Evolutionary conservation across 2,888 invertebrate species (phyloP), one percentile per base, ranked within the genome.

Genomic region (Phengaris arion): DNA sequence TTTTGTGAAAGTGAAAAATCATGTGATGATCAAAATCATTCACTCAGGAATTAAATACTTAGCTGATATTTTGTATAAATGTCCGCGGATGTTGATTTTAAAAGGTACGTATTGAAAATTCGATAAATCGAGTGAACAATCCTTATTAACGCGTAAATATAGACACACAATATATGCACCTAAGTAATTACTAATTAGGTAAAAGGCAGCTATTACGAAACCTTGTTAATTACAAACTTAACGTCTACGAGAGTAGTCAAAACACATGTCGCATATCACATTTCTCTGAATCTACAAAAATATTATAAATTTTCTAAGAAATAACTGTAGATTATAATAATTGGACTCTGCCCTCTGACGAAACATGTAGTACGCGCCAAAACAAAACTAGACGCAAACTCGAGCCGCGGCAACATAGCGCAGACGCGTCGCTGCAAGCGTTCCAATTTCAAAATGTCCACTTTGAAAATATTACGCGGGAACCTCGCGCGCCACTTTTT

Each of bases 391-490:
- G 77, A 78, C 79, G 80, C 76, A 79, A 79, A 52, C 72, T 64
- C 64, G 64, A 78, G 80, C 83, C 81, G 79, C 80, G 77, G 81
- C 80, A 80, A 84, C 89, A 89, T 86, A 90, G 83, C 83, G 84
- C 83, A 79, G 83, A 82, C 86, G 80, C 80, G 85, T 80, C 85
- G 84, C 87, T 85, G 83, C 86, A 81, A 86, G 87, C 87, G 89
- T 81, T 79, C 80, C 81, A 76, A 79, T 81, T 83, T 83, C 87
- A 84, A 81, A 57, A 93, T 92, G 93, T 90, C 92, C 79, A 87
- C 88, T 85, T 86, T 92, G 81, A 93, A 93, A 89, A 86, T 90
- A 84, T 85, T 93, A 83, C 92, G 93, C 89, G 90, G 90, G 82
- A 92, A 84, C 82, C 80, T 90, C 78, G 86, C 90, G 85, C 89